Base-by-base conservation (phyloP, 2,888 invertebrate species). In the Eristalis intricaria region DNA sequence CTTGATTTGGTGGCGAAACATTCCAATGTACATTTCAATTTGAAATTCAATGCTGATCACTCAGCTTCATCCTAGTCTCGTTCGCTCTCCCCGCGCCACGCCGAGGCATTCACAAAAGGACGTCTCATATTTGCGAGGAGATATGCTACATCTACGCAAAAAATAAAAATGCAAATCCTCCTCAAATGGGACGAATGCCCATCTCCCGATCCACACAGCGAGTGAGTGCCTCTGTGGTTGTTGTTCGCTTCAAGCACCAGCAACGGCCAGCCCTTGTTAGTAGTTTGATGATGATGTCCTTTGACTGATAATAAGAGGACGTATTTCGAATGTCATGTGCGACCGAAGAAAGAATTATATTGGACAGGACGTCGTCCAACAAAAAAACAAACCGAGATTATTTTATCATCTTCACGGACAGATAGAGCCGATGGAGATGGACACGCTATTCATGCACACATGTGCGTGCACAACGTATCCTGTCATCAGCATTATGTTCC, bases 11-110 rank as follows among this genome's bases (percentile, higher is more conserved):
- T 87, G 84, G 80, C 73, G 38, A 68, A 84, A 76, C 79, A 84
- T 87, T 84, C 83, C 86, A 66, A 87, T 74, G 82, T 87, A 80
- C 84, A 84, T 84, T 80, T 87, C 79, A 79, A 87, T 84, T 87
- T 80, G 43, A 76, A 84, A 87, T 87, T 87, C 87, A 87, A 87
- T 87, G 64, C 79, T 84, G 84, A 84, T 87, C 87, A 84, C 76
- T 71, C 70, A 23, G 84, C 75, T 75, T 73, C 75, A 70, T 83
- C 50, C 63, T 68, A 11, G 68, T 43, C 29, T 69, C 26, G 23
- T 23, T 22, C n/a, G 2, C 32, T 1, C 5, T 10, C n/a, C 69
- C 1, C 64, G 43, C 29, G 19, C 50, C 26, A 22, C 65, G 35
- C 38, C 15, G 38, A n/a, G 38, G 56, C 65, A 65, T 77, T 81